Evolutionary conservation across 2,888 invertebrate genomes (phyloP).

Genomic region (Catocala sponsa): DNA sequence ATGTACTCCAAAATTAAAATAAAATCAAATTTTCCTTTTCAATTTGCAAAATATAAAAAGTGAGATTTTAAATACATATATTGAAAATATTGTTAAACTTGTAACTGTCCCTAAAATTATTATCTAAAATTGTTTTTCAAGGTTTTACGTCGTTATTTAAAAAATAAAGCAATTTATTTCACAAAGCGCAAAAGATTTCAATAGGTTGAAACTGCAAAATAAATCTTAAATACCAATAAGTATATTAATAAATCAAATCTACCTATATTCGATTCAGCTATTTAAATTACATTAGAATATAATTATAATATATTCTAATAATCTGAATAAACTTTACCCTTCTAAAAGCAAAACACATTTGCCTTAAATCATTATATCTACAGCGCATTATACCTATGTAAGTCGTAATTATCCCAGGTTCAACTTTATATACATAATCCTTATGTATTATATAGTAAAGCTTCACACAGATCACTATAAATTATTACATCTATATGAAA

Average conservation of each 20-base stretch:
- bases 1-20: not conserved
- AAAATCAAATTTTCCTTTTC: not conserved
- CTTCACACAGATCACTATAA: conserved; percentile 76
- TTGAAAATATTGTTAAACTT: not conserved
- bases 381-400: conserved; percentile 78
- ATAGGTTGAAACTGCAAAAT: not conserved
- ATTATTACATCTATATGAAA: conserved; percentile 48
- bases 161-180: conserved; percentile 15
- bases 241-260: conserved; percentile 17
- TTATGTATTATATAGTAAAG: conserved; percentile 77
- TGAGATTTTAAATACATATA: not conserved
- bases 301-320: conserved; percentile 27
- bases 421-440: conserved; percentile 78
- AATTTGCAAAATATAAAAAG: not conserved
- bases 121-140: conserved; percentile 5
- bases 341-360: conserved; percentile 54
- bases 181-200: conserved; percentile 15
- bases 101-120: not conserved
- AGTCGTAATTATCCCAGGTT: conserved; percentile 88
- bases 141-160: conserved; percentile 16
- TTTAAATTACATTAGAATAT: conserved; percentile 20
- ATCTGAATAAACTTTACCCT: conserved; percentile 38
- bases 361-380: conserved; percentile 54
- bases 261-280: conserved; percentile 27
- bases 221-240: not conserved